A percentile compares a stretch with the other conserved stretches of the same genome.
Evolutionary conservation across 2,113 vertebrate genomes (phyloP).

Genomic region (Microcebus lehilahytsara): DNA sequence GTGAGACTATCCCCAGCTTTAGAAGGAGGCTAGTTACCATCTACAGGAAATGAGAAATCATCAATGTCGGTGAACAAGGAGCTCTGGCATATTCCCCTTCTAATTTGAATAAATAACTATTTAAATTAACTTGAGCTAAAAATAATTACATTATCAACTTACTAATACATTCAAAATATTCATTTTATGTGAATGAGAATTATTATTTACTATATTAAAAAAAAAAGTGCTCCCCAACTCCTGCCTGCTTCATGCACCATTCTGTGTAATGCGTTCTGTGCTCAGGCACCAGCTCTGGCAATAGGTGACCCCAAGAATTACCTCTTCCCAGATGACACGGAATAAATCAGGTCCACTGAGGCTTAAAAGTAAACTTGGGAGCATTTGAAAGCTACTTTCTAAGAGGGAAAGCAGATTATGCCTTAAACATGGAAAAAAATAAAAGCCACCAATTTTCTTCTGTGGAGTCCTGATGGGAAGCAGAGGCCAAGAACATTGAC

Average conservation of each 20-base stretch:
- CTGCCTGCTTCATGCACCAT: neutral
- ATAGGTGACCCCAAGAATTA: neutral
- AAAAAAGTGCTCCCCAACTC: neutral
- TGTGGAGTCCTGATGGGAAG: neutral
- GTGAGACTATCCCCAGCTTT: rapidly evolving
- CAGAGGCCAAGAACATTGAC: neutral
- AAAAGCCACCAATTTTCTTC: neutral
- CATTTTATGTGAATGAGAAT: neutral
- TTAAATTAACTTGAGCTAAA: neutral
- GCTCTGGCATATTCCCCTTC: neutral
- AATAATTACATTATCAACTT: neutral
- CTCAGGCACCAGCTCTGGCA: neutral
- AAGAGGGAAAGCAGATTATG: neutral
- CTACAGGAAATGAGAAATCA: neutral
- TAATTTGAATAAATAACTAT: neutral
- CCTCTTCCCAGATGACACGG: neutral
- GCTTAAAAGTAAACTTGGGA: neutral
- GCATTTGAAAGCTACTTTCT: slow-evolving; percentile 1
- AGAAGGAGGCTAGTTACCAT: neutral
- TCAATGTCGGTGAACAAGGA: neutral
- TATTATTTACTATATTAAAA: neutral
- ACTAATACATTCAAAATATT: neutral
- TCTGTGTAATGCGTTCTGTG: too few species aligned
- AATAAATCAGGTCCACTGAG: neutral
- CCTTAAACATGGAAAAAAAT: neutral